Percentiles rank a stretch among this genome's conserved stretches.
Conservation (phyloP, 2,797 vertebrate genomes). For the Hypotaenidia okinawae region DNA sequence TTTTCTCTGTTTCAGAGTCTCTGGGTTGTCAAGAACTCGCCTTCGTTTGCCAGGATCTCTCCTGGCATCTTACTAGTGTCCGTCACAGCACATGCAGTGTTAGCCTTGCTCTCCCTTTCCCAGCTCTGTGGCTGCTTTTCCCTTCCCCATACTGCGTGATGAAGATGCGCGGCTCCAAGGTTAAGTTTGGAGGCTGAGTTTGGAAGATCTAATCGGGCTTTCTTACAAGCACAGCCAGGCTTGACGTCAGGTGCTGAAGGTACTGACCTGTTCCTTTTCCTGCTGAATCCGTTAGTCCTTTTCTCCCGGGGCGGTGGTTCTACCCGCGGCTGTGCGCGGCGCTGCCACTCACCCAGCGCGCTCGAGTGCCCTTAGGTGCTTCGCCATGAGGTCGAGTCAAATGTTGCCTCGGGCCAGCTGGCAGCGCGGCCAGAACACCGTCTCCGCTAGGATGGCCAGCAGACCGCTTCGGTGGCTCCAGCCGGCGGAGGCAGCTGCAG, state of each 20-base stretch:
- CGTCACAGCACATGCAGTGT: neutral
- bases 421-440: neutral
- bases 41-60: neutral
- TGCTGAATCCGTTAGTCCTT: neutral
- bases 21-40: neutral
- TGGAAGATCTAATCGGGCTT: neutral
- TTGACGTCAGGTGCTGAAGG: neutral
- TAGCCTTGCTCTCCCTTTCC: neutral
- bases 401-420: neutral
- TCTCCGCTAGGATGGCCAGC: accelerated
- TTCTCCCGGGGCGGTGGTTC: neutral
- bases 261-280: neutral
- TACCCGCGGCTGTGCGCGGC: neutral
- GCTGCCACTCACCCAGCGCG: neutral
- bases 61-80: neutral
- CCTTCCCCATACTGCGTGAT: accelerated
- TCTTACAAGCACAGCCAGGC: neutral
- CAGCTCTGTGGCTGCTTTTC: neutral
- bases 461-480: neutral
- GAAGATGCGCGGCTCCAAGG: neutral
- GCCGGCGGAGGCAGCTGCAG: neutral
- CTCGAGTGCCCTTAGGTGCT: accelerated
- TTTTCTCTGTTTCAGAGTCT: neutral
- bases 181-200: neutral
- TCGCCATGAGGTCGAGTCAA: too few species aligned